A percentile compares a stretch with the other conserved stretches of the same genome.
These are phyloP conservation scores for Clavelina lepadiformis DNA, from an alignment of 23 tunicate genomes.

Conservation along the genomic window DNA sequence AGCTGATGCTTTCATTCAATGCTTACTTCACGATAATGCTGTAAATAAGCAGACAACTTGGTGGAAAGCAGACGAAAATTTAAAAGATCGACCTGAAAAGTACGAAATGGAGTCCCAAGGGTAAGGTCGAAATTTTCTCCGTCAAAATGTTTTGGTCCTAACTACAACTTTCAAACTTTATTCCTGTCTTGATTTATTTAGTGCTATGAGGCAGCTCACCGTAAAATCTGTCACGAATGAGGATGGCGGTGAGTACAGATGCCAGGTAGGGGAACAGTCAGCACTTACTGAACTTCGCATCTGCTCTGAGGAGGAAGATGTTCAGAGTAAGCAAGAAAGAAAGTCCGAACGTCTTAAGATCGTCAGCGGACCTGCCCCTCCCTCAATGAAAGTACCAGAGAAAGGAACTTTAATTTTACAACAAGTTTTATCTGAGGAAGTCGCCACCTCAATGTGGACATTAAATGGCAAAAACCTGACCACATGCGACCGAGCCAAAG, in stretches of 20 bases:
- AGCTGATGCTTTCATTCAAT: slow-evolving; percentile 36
- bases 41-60: slow-evolving; percentile 23
- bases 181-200: background rate
- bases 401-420: slow-evolving; percentile 48
- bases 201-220: slow-evolving; percentile 26
- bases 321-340: background rate
- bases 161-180: background rate
- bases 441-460: slow-evolving; percentile 24
- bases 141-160: background rate
- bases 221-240: slow-evolving; percentile 31
- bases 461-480: slow-evolving; percentile 15
- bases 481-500: background rate
- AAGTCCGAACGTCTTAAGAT: background rate
- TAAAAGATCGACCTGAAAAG: slow-evolving; percentile 9
- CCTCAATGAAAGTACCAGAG: slow-evolving; percentile 43
- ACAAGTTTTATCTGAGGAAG: slow-evolving; percentile 10
- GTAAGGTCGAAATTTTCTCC: background rate
- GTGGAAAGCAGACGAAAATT: slow-evolving; percentile 24
- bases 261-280: slow-evolving; percentile 26
- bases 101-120: slow-evolving; percentile 35
- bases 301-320: background rate
- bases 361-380: slow-evolving; percentile 11
- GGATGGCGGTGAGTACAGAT: slow-evolving; percentile 34
- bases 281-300: background rate
- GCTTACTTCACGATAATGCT: slow-evolving; percentile 12